Evolutionary conservation across 92 coral and sea anemone genomes (phyloP).

Genomic region (Galaxea fascicularis): DNA sequence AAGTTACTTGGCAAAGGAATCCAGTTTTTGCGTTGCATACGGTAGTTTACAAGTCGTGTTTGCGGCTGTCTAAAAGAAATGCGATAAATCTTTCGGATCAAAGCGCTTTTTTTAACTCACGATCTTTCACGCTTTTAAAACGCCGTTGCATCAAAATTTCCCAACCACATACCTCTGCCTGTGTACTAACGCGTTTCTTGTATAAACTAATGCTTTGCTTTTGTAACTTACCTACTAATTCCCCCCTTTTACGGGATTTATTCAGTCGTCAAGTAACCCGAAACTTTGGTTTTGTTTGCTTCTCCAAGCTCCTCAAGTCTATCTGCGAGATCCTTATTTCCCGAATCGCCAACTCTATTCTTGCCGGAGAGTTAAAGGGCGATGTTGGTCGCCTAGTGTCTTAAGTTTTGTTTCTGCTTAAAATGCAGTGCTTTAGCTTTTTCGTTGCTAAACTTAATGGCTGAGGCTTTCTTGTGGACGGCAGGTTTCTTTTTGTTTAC

Average conservation of each 20-base stretch:
- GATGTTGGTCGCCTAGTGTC: background rate
- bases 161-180: background rate
- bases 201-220: background rate
- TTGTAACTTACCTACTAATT: background rate
- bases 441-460: background rate
- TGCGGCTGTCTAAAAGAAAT: background rate
- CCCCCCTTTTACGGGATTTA: background rate
- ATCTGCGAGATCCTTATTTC: background rate
- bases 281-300: background rate
- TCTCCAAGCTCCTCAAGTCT: background rate
- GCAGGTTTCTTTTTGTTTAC: background rate
- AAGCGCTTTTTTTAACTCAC: background rate
- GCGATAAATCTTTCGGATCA: background rate
- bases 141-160: slow-evolving; percentile 2
- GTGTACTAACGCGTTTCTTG: background rate
- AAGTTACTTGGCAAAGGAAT: background rate
- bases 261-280: background rate
- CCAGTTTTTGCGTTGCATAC: background rate
- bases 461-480: background rate
- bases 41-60: background rate
- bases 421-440: background rate
- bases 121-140: background rate
- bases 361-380: background rate
- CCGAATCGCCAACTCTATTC: background rate
- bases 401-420: background rate